Conservation (phyloP, 2,113 vertebrate species). For the Xiphorhynchus elegans region DNA sequence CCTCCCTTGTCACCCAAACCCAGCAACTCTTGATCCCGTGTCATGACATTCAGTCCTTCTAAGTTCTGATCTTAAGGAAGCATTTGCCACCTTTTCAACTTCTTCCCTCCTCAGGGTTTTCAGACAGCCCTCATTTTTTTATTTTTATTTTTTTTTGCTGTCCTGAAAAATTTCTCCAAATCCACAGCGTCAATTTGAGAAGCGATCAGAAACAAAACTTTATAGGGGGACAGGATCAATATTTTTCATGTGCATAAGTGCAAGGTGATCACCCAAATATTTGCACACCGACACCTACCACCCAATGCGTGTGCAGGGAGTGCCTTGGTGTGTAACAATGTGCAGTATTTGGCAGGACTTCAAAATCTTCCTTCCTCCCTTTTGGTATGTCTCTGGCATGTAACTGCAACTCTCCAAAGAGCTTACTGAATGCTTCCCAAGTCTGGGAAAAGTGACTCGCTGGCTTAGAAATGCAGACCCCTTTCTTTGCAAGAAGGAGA, state of each 20-base stretch:
- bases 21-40: background rate
- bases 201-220: background rate
- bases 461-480: slow-evolving; percentile 24
- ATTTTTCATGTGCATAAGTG: fast-evolving
- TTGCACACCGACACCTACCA: background rate
- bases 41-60: background rate
- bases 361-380: slow-evolving; percentile 25
- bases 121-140: background rate
- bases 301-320: background rate
- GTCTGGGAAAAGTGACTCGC: slow-evolving; percentile 20
- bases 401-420: background rate
- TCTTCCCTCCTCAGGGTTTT: background rate
- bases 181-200: background rate
- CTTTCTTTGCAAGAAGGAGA: background rate
- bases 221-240: background rate
- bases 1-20: background rate
- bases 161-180: background rate
- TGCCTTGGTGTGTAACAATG: background rate
- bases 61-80: background rate
- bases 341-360: background rate
- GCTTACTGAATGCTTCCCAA: background rate
- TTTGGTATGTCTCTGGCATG: background rate
- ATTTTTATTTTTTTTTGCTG: background rate
- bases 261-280: background rate
- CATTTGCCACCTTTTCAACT: background rate